Evolutionary conservation across 2,113 vertebrate genomes (phyloP).

Genomic region (Odocoileus virginianus): DNA sequence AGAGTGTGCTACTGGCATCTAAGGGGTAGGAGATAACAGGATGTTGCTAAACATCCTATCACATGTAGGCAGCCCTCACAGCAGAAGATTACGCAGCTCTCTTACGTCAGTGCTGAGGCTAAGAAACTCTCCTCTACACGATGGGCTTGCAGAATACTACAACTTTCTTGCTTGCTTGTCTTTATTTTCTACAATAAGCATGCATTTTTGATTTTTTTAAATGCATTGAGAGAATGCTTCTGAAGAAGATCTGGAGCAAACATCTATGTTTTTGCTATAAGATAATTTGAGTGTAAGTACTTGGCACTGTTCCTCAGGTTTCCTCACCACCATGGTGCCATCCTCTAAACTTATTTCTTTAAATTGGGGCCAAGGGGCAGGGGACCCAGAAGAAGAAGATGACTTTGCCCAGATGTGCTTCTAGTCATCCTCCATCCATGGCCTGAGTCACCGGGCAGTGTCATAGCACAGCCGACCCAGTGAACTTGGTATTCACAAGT

Average conservation of each 20-base stretch:
- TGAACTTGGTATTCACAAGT: background rate
- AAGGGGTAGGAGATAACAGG: background rate
- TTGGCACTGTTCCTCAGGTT: background rate
- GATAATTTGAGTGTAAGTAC: background rate
- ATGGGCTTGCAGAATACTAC: background rate
- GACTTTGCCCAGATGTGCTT: background rate
- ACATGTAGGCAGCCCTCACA: background rate
- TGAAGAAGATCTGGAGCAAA: background rate
- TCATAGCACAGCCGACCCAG: background rate
- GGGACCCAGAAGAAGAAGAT: background rate
- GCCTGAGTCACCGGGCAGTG: background rate
- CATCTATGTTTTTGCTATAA: background rate
- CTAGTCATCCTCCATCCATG: background rate
- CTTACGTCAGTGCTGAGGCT: background rate
- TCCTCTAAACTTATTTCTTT: background rate
- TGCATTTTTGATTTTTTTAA: background rate
- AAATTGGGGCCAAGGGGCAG: background rate
- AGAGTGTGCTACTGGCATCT: background rate
- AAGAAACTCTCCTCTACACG: background rate
- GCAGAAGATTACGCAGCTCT: background rate
- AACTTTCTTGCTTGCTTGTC: background rate
- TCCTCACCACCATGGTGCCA: rapidly evolving
- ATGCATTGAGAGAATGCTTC: background rate
- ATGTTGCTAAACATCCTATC: background rate
- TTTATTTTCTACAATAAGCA: background rate